Evolutionary conservation across 2,113 vertebrate species (phyloP).

Genomic region (Cryptomyrus ogoouensis): DNA sequence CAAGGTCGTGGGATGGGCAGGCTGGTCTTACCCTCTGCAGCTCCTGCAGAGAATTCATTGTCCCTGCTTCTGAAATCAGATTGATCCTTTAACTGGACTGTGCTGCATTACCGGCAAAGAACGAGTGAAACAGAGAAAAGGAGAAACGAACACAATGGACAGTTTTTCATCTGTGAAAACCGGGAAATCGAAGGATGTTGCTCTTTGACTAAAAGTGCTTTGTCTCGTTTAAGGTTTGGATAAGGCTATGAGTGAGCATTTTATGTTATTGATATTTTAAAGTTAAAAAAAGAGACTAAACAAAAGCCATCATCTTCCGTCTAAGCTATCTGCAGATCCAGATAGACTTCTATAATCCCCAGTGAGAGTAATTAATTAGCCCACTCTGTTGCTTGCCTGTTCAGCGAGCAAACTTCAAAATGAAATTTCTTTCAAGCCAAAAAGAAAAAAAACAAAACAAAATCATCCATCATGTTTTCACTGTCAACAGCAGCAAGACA

Average conservation of each 20-base stretch:
- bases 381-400: conserved; percentile 11
- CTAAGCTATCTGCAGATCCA: conserved; percentile 42
- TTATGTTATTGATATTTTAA: conserved; percentile 51
- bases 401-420: neutral
- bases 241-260: conserved; percentile 36
- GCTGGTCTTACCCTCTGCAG: neutral
- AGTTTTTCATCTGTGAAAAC: neutral
- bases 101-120: neutral
- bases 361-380: conserved; percentile 61
- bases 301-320: conserved; percentile 46
- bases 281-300: conserved; percentile 36
- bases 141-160: neutral
- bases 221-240: conserved; percentile 53
- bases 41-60: neutral
- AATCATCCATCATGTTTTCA: conserved; percentile 5
- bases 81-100: neutral
- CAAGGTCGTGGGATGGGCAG: neutral
- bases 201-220: conserved; percentile 14
- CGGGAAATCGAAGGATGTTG: neutral
- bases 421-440: neutral
- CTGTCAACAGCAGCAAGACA: conserved; percentile 10
- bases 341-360: conserved; percentile 57
- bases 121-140: neutral
- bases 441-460: neutral
- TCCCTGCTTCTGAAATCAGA: neutral